Base-by-base conservation (phyloP, 2,888 invertebrate species). In the Amitus sp. region DNA sequence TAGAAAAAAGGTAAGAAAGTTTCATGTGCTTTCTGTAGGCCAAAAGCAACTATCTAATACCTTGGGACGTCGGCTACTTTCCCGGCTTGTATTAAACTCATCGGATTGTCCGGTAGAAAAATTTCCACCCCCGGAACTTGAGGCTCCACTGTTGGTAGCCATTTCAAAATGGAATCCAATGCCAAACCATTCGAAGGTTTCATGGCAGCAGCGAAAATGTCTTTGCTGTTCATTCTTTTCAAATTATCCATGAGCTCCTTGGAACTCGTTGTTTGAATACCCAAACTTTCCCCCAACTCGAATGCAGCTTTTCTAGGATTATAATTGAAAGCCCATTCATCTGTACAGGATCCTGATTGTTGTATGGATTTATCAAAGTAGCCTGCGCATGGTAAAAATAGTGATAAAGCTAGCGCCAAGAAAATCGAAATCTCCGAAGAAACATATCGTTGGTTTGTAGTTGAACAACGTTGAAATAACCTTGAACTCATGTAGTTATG, bases 71-170 rank as follows among this genome's bases (percentile, higher is more conserved):
- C 74, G 5, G 71, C 64, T 2, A 79, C 65, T 64, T 72, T 70
- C 37, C 78, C 77, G 1, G 72, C 52, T 65, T 73, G 77, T 2
- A 80, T 15, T 13, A 80, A 55, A 4, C 71, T 72, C 79, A 79
- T 79, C 4, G 80, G 79, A 70, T 78, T 71, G 4, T 67, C 69
- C 1, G 77, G 67, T 27, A 81, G 55, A 54, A 81, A 81, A 17
- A 68, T 51, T 42, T 80, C 75, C 18, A 77, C 72, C 2, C 79
- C 80, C 20, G 39, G 20, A 6, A 73, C 39, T 18, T 75, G 61
- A 5, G 65, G 57, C 47, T 81, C 81, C 1, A 79, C 67, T 7
- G 74, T 69, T 39, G 80, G 81, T 13, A 72, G 27, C 52, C 79
- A 80, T 2, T 69, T 47, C 13, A 63, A 48, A 12, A 63, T 20